Evolutionary conservation across 2,113 vertebrate species (phyloP), one percentile per base, ranked within the genome.

Genomic region (Ciconia boyciana): DNA sequence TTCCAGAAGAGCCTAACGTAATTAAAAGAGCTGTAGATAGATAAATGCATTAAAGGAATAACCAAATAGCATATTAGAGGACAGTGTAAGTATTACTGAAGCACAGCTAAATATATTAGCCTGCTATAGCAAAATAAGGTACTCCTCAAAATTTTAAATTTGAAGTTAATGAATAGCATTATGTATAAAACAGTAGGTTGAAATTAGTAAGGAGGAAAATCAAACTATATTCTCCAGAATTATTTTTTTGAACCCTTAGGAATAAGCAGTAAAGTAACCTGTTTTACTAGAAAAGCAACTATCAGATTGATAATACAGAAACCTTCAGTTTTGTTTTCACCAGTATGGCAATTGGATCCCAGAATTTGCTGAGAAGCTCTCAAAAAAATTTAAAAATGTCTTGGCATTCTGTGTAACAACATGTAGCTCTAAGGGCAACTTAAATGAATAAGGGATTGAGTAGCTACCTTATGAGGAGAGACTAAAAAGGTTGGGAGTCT

Each of bases 1-100:
- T 96, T 96, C 86, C 95, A 89, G 58, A 95, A 91, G 46, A 96
- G 75, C 82, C 94, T 92, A 72, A 82, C 41, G 43, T 93, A 94
- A 91, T 85, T 90, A 83, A 90, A 95, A 92, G 78, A 80, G 62
- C 71, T 74, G 75, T 70, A 90, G 82, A 65, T 76, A 90, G 87
- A 94, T 68, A 92, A 84, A 75, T 78, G 43, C n/a, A 49, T 75
- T 93, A 65, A 94, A 94, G 22, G 24, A 95, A 83, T 83, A 89
- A 92, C 18, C n/a, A 94, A 83, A 46, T 14, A 92, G 34, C 52
- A 68, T 31, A 68, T 49, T 80, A 79, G 83, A 89, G n/a, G 29
- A 41, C 93, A 78, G 20, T n/a, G 3, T 61, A 87, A 77, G 16
- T 58, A 15, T 90, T 93, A 34, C 65, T 51, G 55, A 68, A 74